phyloP scores from a whole-genome alignment of 1,140 invertebrate species.

The Acromyrmex echinatior region DNA sequence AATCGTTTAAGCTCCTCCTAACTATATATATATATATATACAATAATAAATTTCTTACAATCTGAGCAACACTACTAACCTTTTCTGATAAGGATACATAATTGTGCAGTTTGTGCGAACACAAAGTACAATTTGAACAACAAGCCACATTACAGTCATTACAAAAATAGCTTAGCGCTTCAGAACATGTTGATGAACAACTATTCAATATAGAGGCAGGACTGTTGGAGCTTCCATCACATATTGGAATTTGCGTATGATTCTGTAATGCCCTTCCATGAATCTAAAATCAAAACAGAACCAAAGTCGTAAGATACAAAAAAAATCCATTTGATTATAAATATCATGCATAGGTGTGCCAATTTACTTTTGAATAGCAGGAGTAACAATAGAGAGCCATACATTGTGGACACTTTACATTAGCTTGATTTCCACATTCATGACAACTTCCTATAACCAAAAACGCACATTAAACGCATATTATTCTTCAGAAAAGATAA shows the following conservation, averaged over 20 bases:
- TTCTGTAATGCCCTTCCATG: constrained; percentile 76
- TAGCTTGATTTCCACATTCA: constrained; percentile 76
- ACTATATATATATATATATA: constrained; percentile 16
- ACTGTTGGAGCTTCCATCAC: neutral
- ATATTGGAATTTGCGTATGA: constrained; percentile 68
- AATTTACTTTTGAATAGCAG: constrained; percentile 81
- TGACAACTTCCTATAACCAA: constrained; percentile 76
- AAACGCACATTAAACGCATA: constrained; percentile 54
- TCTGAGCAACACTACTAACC: constrained; percentile 65
- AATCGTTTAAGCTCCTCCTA: neutral
- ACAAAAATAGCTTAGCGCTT: constrained; percentile 81
- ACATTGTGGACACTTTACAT: constrained; percentile 75
- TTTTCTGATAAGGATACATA: constrained; percentile 46
- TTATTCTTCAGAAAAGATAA: neutral
- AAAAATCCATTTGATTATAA: neutral
- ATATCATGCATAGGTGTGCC: neutral
- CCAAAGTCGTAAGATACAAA: neutral
- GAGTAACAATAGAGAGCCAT: constrained; percentile 72
- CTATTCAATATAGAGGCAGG: constrained; percentile 47
- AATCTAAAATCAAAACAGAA: constrained; percentile 65
- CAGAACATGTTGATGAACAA: constrained; percentile 64
- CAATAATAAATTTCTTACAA: constrained; percentile 22
- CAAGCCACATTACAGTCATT: constrained; percentile 76
- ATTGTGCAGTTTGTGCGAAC: constrained; percentile 79
- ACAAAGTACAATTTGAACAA: constrained; percentile 83